A percentile compares a stretch with the other conserved stretches of the same genome.
phyloP scores from a whole-genome alignment of 2,113 vertebrate species.

The Ovibos moschatus region DNA sequence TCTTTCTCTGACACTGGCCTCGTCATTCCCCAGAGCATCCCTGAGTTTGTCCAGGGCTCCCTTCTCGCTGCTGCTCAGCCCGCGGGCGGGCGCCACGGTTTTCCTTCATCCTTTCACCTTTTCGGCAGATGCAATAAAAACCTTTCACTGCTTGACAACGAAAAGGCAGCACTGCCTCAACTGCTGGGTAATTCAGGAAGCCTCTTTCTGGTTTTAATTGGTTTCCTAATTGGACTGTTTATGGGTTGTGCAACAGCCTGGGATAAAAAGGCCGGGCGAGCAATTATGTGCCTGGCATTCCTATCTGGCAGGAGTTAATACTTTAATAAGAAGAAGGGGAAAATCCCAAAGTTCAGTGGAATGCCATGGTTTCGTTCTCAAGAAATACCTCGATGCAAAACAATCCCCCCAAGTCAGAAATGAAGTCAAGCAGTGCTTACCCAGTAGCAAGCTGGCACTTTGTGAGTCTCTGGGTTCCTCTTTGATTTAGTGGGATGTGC shows the following conservation, averaged over 20 bases:
- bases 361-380: conserved; percentile 78
- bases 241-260: conserved; percentile 89
- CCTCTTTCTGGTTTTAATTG: conserved; percentile 93
- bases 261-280: conserved; percentile 88
- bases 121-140: conserved; percentile 85
- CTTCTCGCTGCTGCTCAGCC: conserved; percentile 73
- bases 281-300: conserved; percentile 87
- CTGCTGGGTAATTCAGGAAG: conserved; percentile 86
- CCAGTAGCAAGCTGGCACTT: conserved; percentile 77
- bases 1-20: conserved; percentile 72
- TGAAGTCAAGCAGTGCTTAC: conserved; percentile 84
- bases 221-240: conserved; percentile 98
- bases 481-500: conserved; percentile 87
- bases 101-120: conserved; percentile 81
- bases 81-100: conserved; percentile 78
- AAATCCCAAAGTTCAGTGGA: conserved; percentile 76
- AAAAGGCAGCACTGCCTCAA: conserved; percentile 84
- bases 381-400: conserved; percentile 79
- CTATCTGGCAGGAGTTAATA: conserved; percentile 82
- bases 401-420: conserved; percentile 81
- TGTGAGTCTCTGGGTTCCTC: conserved; percentile 71
- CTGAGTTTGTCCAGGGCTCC: conserved; percentile 78
- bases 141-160: conserved; percentile 83
- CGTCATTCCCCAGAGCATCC: conserved; percentile 83
- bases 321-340: conserved; percentile 67